Conservation (phyloP, 2,888 invertebrate genomes). For the Pseudococcus viburni region DNA sequence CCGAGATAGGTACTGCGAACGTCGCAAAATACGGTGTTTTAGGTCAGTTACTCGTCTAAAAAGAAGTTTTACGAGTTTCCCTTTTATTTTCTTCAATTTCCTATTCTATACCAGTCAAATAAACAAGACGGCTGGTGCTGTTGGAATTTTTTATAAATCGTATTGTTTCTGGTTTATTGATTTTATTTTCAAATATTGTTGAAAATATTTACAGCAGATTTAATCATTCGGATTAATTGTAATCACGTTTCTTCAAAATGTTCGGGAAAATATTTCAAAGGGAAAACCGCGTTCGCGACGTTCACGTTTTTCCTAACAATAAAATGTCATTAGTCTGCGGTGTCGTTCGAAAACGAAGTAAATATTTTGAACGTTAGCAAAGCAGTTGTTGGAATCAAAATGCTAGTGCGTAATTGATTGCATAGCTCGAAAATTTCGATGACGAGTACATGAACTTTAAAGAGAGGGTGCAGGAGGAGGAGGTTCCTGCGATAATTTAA, state of each 20-base stretch:
- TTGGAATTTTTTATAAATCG: not conserved
- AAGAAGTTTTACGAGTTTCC: constrained; percentile 14
- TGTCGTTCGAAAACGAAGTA: not conserved
- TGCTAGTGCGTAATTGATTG: too few relatives aligned
- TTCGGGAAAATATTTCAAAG: not conserved
- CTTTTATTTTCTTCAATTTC: not conserved
- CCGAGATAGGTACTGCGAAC: too few relatives aligned
- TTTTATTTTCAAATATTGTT: not conserved
- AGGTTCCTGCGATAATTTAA: too few relatives aligned
- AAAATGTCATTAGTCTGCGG: not conserved
- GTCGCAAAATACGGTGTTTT: constrained; percentile 2
- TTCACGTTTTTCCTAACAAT: not conserved
- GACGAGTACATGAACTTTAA: too few relatives aligned
- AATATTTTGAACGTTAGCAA: not conserved
- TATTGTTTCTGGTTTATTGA: constrained; percentile 14
- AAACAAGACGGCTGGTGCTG: not conserved
- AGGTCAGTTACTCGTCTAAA: not conserved
- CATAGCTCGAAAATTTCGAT: too few relatives aligned
- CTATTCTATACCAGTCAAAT: not conserved
- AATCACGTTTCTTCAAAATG: not conserved
- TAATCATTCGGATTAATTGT: not conserved
- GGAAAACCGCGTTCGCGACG: not conserved
- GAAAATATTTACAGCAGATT: not conserved
- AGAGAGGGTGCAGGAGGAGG: too few relatives aligned
- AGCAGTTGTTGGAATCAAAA: too few relatives aligned